Evolutionary conservation across 2,888 invertebrate species (phyloP), one percentile per base, ranked within the genome.

Genomic region (Yponomeuta sedellus): DNA sequence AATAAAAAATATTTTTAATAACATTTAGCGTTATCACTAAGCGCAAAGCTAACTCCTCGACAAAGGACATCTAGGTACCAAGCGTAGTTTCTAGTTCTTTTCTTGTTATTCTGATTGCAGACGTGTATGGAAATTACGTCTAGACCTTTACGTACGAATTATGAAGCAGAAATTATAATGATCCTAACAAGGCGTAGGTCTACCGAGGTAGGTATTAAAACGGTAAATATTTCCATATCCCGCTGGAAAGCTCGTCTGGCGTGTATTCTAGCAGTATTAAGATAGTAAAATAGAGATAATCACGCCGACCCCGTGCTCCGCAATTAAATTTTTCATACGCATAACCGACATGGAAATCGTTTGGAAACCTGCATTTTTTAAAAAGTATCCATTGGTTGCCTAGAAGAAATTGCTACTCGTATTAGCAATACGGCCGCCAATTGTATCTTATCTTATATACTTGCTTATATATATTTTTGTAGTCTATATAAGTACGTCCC

Each of bases 141-240:
- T 16, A 40, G 64, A 44, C 3, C 19, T 10, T 64, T 40, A 52
- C 16, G 16, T 12, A 52, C 25, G 25, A 52, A 64, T 64, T 56
- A 64, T 64, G 11, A 63, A 63, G 63, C 34, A 40, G 63, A 63
- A 39, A 63, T 40, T 20, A 64, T 64, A 64, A 40, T 40, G 63
- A 39, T 56, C 52, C 52, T 25, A 64, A 56, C 64, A 63, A 39
- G 63, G 12, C 44, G 22, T 28, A 22, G 20, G 40, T 20, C 25
- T 52, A 34, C 34, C 6, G 8, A 34, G 64, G 28, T n/a, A 12
- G 57, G 25, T 64, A 64, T 64, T 64, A 64, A 64, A 64, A 64
- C 64, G 64, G 64, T 56, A 52, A 11, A 28, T 34, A 64, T 64
- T 64, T 57, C 57, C 64, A 64, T 64, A 63, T 63, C 44, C 44